These are phyloP conservation scores for Hipposideros larvatus DNA, from an alignment of 2,797 vertebrate genomes.

Conservation along the genomic window DNA sequence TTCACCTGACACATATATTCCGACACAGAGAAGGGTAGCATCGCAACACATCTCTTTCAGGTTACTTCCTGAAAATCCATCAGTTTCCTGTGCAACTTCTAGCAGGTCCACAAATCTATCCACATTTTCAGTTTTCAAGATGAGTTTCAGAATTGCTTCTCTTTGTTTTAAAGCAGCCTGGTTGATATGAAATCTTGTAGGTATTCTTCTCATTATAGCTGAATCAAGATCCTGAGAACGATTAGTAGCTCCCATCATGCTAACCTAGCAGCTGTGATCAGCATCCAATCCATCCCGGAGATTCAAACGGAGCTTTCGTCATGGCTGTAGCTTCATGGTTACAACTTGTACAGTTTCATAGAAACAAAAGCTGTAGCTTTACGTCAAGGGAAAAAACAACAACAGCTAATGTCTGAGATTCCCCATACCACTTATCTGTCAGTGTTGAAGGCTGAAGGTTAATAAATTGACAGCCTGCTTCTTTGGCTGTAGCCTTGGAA, in stretches of 20 bases:
- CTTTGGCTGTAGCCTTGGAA: slow-evolving; percentile 97
- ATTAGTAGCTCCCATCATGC: slow-evolving; percentile 99
- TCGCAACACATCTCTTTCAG: slow-evolving; percentile 97
- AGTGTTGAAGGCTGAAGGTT: slow-evolving; percentile 97
- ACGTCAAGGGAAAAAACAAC: slow-evolving; percentile 97
- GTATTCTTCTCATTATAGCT: slow-evolving; percentile 97
- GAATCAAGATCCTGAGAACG: slow-evolving; percentile 98
- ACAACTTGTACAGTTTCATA: slow-evolving; percentile 95
- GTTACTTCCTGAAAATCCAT: slow-evolving; percentile 97
- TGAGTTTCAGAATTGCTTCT: slow-evolving; percentile 94
- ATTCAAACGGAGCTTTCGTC: slow-evolving; percentile 99
- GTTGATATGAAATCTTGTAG: slow-evolving; percentile 97
- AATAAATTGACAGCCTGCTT: slow-evolving; percentile 97
- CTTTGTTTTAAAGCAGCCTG: slow-evolving; percentile 95
- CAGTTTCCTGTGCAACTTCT: slow-evolving; percentile 92
- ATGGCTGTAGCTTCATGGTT: slow-evolving; percentile 98
- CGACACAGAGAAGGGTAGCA: slow-evolving; percentile 94
- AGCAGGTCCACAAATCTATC: slow-evolving; percentile 91
- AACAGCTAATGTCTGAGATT: slow-evolving; percentile 97
- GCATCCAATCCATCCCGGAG: slow-evolving; percentile 98
- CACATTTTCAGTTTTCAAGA: slow-evolving; percentile 96
- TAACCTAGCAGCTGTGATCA: slow-evolving; percentile 95
- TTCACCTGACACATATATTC: slow-evolving; percentile 90
- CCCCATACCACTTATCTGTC: slow-evolving; percentile 98
- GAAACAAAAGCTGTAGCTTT: slow-evolving; percentile 97